Base-by-base conservation (phyloP, 2,797 vertebrate genomes). In the Presbytis comata region DNA sequence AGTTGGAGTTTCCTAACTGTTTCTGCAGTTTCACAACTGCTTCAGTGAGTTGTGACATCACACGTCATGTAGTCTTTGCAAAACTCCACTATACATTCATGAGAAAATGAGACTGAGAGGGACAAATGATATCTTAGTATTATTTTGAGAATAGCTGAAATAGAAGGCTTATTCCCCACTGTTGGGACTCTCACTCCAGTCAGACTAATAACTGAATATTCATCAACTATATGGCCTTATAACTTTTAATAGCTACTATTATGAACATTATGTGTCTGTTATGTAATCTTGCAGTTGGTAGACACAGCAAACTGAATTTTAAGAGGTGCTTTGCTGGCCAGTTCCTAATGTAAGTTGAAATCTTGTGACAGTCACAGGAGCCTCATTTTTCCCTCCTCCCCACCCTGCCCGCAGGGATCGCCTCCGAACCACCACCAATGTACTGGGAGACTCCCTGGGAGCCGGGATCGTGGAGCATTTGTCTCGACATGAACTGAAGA, bases 391-490 rank as follows among this genome's bases (percentile, higher is more conserved):
- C 80, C 55, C 78, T 41, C 75, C 72, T 76, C 33, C 83, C 21
- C 2, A 0, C 55, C 0, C 59, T 97, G n/a, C 89, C 36, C 90
- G 0, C 93, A 99, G 99, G 98, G 99, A 99, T 98, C 99, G 99
- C 48, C 99, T 99, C 28, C 99, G 99, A 30, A 99, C 99, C 89
- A 99, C 99, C 28, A 99, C 99, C 94, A 99, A 99, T 0, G 99
- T 99, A 46, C 86, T 99, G 98, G 99, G 99, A 59, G 99, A 99
- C 84, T 99, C 99, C 0, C 99, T 99, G 0, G 99, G 99, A 59
- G 99, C 99, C 0, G 99, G 99, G 53, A 99, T 99, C 10, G 99
- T 99, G n/a, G 99, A 99, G 98, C 99, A 99, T 92, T 98, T 99
- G 96, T 99, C 99, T 44, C 98, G 99, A 57, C 99, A 99, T 0